Percentiles rank a stretch among this genome's conserved stretches.
phyloP scores from a whole-genome alignment of 2,113 vertebrate genomes.

The Ifrita kowaldi region DNA sequence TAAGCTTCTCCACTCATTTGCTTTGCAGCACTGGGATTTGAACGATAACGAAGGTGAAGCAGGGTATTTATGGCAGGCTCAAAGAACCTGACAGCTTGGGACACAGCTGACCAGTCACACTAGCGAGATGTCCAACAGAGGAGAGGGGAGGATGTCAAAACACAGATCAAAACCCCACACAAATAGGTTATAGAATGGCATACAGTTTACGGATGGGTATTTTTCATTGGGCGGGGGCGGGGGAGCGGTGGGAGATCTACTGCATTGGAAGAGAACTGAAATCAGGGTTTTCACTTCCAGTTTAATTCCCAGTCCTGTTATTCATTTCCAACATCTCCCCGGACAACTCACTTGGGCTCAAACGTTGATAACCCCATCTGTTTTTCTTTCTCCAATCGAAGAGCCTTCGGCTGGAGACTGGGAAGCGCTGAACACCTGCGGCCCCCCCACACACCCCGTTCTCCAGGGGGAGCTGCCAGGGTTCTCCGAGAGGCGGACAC shows the following conservation, averaged over 20 bases:
- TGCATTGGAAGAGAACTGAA: not conserved
- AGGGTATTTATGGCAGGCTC: not conserved
- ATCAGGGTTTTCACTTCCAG: not conserved
- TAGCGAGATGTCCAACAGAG: not conserved
- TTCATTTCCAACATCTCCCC: not conserved
- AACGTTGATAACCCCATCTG: too few relatives aligned
- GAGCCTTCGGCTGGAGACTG: not conserved
- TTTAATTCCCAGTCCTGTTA: not conserved
- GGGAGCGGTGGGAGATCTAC: not conserved
- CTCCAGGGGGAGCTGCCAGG: not conserved
- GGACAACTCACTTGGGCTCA: not conserved
- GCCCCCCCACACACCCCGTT: not conserved
- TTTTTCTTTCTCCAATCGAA: not conserved
- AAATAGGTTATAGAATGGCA: not conserved
- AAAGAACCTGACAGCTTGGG: not conserved
- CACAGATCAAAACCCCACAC: not conserved
- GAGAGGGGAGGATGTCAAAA: not conserved
- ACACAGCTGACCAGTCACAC: not conserved
- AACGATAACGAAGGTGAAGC: not conserved
- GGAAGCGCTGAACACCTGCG: not conserved
- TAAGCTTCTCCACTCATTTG: not conserved
- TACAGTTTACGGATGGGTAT: not conserved
- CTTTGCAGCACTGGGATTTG: not conserved
- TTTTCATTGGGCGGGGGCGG: not conserved
- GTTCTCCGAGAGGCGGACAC: not conserved